These are phyloP conservation scores for Palythoa heliodiscus DNA, from an alignment of 92 coral and sea anemone species.

Conservation along the genomic window DNA sequence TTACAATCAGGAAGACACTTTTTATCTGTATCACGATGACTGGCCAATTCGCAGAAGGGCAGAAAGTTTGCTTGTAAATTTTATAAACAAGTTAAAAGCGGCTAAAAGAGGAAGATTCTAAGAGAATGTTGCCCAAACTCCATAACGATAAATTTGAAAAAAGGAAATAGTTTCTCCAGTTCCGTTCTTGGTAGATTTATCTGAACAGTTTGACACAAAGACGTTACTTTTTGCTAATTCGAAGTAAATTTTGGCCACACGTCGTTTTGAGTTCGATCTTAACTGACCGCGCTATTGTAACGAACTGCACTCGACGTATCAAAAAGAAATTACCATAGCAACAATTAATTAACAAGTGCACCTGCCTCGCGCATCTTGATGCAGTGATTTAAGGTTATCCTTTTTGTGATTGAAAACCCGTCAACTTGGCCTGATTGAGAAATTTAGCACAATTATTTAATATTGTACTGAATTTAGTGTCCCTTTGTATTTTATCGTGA, in stretches of 20 bases:
- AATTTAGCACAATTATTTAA: not conserved
- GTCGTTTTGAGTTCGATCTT: constrained; percentile 25
- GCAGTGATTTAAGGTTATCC: constrained; percentile 13
- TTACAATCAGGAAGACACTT: constrained; percentile 4
- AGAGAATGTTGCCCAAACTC: not conserved
- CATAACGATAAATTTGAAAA: not conserved
- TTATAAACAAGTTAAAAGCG: not conserved
- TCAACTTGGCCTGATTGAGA: constrained; percentile 16
- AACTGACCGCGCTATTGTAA: constrained; percentile 31
- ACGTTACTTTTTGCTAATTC: constrained; percentile 29
- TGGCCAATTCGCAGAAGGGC: constrained; percentile 21
- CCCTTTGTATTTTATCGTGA: not conserved
- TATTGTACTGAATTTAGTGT: not conserved
- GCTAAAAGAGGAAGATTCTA: not conserved
- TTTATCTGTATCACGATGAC: not conserved
- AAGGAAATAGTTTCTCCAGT: not conserved
- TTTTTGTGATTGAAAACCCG: constrained; percentile 11
- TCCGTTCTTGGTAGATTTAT: constrained; percentile 5
- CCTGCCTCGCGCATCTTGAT: constrained; percentile 60
- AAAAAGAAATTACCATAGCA: constrained; percentile 58
- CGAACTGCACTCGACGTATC: constrained; percentile 65
- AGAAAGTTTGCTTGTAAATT: constrained; percentile 29
- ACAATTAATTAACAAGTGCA: constrained; percentile 71
- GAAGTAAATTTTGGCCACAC: constrained; percentile 22
- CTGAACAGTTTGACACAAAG: not conserved